Base-by-base conservation (phyloP, 2,888 invertebrate genomes). In the Heliothis peltigera region DNA sequence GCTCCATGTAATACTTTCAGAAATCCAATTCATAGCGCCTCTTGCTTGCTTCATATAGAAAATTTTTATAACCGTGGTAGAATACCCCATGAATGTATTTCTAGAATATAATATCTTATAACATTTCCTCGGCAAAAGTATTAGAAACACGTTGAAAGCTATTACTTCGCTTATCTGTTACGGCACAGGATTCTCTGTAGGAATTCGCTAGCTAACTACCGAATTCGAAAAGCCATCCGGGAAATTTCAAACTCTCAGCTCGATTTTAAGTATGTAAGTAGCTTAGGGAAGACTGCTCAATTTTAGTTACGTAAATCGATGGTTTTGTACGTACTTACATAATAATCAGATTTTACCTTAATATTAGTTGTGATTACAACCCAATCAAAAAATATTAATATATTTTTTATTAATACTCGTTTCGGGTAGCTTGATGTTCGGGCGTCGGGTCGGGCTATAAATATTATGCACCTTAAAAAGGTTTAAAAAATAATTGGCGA, bases 201-300 rank as follows among this genome's bases (percentile, higher is more conserved):
- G 84, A 82, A 86, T 85, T 77, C 58, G 79, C 73, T 64, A 82
- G 75, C 78, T 82, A 82, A 82, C 83, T 84, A 81, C 79, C 74
- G 58, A 82, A 82, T 84, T 77, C 77, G 76, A 70, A 80, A 77
- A 82, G 82, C 75, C 58, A 84, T 81, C 58, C 75, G 69, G 73
- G 77, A 76, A 77, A 86, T 84, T 74, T 55, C 51, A 62, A 75
- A 70, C 71, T 73, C 75, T 70, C 59, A 67, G 63, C 63, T 56
- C 63, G 61, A 46, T 63, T 47, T 15, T 49, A 48, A 56, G 25
- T 2, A 43, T 43, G 32, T 56, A 46, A 28, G 48, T 60, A 57
- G 46, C 63, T 65, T 62, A 60, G 39, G 19, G 35, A 47, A 22
- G 53, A 28, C 63, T 59, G 47, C 59, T 67, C 51, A 60, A 64